Conservation (phyloP, 2,888 invertebrate genomes). For the Herminia tarsipennalis region DNA sequence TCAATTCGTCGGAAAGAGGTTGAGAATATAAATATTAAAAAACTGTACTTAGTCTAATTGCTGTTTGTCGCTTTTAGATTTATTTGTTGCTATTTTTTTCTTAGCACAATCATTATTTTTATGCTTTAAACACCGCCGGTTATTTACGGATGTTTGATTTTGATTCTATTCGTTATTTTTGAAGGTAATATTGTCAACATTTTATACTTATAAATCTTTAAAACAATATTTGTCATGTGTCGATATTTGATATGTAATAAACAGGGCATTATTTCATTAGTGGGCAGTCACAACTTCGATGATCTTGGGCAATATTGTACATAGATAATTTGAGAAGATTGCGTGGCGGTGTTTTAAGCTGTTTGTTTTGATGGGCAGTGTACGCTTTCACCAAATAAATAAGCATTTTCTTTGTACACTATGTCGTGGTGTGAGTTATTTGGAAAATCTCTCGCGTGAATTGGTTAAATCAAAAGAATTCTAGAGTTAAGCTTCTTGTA, state of each 20-base stretch:
- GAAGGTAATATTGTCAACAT: slow-evolving; percentile 29
- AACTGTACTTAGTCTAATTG: slow-evolving; percentile 72
- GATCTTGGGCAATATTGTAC: background rate
- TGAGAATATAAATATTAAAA: slow-evolving; percentile 53
- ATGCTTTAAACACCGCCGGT: slow-evolving; percentile 54
- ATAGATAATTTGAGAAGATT: slow-evolving; percentile 3
- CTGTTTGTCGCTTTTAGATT: slow-evolving; percentile 56
- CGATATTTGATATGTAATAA: background rate
- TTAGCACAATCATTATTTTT: slow-evolving; percentile 66
- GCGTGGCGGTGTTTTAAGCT: slow-evolving; percentile 53
- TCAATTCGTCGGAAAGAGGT: slow-evolving; percentile 64
- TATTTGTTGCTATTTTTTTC: slow-evolving; percentile 52
- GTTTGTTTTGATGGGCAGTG: slow-evolving; percentile 36
- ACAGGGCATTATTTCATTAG: background rate
- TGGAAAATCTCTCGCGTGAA: slow-evolving; percentile 15
- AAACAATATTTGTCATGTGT: background rate
- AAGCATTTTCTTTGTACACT: slow-evolving; percentile 46
- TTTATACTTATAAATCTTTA: background rate
- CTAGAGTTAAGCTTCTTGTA: no score
- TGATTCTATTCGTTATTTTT: slow-evolving; percentile 28
- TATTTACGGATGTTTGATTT: slow-evolving; percentile 19
- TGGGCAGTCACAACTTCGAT: background rate
- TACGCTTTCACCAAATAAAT: slow-evolving; percentile 64
- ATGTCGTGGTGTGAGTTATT: slow-evolving; percentile 21
- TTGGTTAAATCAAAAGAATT: no score